phyloP scores from a whole-genome alignment of 1,140 invertebrate species.

The Zaprionus gabonicus region DNA sequence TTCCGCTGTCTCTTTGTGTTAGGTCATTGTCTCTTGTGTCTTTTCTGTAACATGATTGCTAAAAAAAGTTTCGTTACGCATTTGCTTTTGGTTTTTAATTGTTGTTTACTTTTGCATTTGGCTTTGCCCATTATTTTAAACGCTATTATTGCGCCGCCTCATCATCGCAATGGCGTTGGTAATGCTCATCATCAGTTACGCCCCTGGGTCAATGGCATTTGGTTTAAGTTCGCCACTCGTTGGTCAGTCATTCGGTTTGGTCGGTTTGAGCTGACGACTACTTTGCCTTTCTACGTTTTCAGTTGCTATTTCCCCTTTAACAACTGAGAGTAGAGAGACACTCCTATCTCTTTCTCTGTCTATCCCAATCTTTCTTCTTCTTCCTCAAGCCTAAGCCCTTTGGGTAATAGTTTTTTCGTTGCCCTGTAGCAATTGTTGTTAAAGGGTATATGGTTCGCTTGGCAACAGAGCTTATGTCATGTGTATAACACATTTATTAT shows the following conservation, averaged over 20 bases:
- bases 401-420: conserved; percentile 1
- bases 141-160: conserved; percentile 51
- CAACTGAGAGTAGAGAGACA: not conserved
- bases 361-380: conserved; percentile 15
- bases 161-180: conserved; percentile 42
- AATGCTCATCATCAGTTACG: conserved; percentile 58
- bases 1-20: conserved; percentile 21
- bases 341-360: conserved; percentile 5
- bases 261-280: not conserved
- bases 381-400: conserved; percentile 39
- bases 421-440: not conserved
- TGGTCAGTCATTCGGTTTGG: conserved; percentile 31
- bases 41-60: conserved; percentile 13
- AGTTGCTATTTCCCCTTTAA: not conserved
- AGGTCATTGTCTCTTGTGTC: conserved; percentile 67
- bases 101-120: conserved; percentile 69
- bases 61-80: conserved; percentile 58
- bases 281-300: conserved; percentile 17
- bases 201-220: conserved; percentile 61
- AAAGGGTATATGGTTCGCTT: not conserved
- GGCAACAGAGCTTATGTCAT: too few relatives aligned
- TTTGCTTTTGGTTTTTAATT: conserved; percentile 71
- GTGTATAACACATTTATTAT: too few relatives aligned
- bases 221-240: conserved; percentile 5
- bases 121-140: conserved; percentile 67